Base-by-base conservation (phyloP, 2,797 vertebrate species). In the Crenichthys baileyi region DNA sequence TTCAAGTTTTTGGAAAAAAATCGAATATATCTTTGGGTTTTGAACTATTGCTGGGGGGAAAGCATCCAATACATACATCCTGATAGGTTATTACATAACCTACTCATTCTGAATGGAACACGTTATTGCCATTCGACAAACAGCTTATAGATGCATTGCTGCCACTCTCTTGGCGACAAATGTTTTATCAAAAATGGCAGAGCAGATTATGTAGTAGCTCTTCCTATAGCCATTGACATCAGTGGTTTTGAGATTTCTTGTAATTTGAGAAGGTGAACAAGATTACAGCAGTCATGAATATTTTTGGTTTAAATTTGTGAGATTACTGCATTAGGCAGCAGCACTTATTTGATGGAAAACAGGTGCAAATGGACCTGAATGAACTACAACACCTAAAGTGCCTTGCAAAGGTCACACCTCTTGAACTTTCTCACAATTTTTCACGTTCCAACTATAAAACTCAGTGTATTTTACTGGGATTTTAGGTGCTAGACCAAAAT, bases 1-100 rank as follows among this genome's bases (percentile, higher is more conserved):
- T 46, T 18, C 61, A 41, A 55, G 24, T 41, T 76, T 76, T 76
- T 56, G 24, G 41, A 76, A 41, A 68, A n/a, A 68, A 68, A 68
- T 68, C 22, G 61, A 76, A 53, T 76, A 58, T 44, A 44, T 18
- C 50, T 39, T 24, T 39, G 29, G 65, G 39, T 65, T 75, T 36
- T 65, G 44, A 12, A 50, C n/a, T 75, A 20, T 51, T 58, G 60
- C 20, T 31, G 44, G 48, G 58, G 58, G 22, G 39, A 44, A 56
- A 41, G 16, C 70, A 36, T 20, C 29, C 26, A 53, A 41, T 5
- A 24, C 24, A 55, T 56, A 3, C 51, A 41, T 73, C 7, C 36
- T 51, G 71, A 72, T 72, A 31, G 8, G n/a, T 31, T 55, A n/a
- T 72, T 20, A 31, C 9, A 46, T 16, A 5, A 74, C 26, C 44